Base-by-base conservation (phyloP, 1,140 invertebrate species). In the Leptinotarsa lineolata region DNA sequence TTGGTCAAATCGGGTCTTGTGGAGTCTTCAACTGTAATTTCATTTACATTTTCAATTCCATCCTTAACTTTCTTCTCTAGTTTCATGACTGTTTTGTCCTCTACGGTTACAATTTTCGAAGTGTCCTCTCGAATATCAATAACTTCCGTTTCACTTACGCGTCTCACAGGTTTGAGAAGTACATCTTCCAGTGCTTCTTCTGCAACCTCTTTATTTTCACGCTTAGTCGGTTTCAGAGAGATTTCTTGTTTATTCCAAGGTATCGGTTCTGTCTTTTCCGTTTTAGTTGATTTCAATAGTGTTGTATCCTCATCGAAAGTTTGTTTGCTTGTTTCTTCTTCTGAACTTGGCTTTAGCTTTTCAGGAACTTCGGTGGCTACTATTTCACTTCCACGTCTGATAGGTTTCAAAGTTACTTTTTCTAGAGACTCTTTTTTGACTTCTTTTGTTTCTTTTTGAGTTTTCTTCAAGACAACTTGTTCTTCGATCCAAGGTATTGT, bases 331-430 rank as follows among this genome's bases (percentile, higher is more conserved):
- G n/a, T 61, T 22, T n/a, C 66, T 2, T 54, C 48, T 18, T 16
- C 4, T 18, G 48, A 54, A 15, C n/a, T 18, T 18, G 48, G 48
- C 4, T 18, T 54, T 18, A n/a, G 48, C 16, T 48, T 64, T 15
- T 54, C n/a, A 54, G n/a, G 15, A 54, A 5, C 4, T 54, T 16
- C 48, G 44, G 58, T 24, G 13, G 39, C 13, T 18, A 60, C 48
- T 20, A 61, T 54, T 45, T 73, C 72, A 21, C 22, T 21, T 30
- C 5, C 46, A 24, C 39, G 67, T 4, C 30, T 64, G 73, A 69
- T 60, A 18, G 81, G 83, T 82, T 90, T 88, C 78, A 89, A 85
- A 45, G 84, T 89, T 87, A 88, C 89, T 20, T 83, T 67, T 85
- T 86, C 13, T 84, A 74, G 13, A 82, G 84, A 18, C 82, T 84